Conservation (phyloP, 2,113 vertebrate genomes). For the Synchiropus splendidus region DNA sequence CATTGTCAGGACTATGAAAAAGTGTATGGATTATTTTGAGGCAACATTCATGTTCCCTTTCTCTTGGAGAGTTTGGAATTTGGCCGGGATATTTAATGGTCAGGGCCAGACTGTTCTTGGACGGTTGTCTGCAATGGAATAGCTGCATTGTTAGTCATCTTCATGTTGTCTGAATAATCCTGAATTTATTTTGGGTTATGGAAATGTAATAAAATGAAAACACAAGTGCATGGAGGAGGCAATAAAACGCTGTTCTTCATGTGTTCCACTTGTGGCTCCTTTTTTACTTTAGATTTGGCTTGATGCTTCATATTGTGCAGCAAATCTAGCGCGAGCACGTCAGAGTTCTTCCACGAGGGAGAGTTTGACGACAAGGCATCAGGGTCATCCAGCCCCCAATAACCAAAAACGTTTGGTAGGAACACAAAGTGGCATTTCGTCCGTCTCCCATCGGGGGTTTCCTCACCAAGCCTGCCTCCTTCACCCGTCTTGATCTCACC, state of each 20-base stretch:
- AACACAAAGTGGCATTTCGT: no score
- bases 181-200: constrained; percentile 41
- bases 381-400: no score
- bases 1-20: neutral
- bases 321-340: no score
- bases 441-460: no score
- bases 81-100: neutral
- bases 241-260: constrained; percentile 47
- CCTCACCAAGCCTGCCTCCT: no score
- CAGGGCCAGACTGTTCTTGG: no score
- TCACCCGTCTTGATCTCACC: no score
- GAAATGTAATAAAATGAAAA: constrained; percentile 44
- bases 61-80: constrained; percentile 8
- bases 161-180: constrained; percentile 26
- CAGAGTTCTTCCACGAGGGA: no score
- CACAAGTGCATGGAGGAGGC: constrained; percentile 24
- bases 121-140: no score
- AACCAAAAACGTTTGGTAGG: no score
- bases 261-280: constrained; percentile 46
- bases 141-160: constrained; percentile 11
- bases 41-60: neutral
- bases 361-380: no score
- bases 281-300: constrained; percentile 29
- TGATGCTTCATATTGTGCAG: constrained; percentile 8
- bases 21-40: no score